A percentile compares a stretch with the other conserved stretches of the same genome.
These are phyloP conservation scores for Cyprinella venusta DNA, from an alignment of 2,797 vertebrate genomes.

Conservation along the genomic window DNA sequence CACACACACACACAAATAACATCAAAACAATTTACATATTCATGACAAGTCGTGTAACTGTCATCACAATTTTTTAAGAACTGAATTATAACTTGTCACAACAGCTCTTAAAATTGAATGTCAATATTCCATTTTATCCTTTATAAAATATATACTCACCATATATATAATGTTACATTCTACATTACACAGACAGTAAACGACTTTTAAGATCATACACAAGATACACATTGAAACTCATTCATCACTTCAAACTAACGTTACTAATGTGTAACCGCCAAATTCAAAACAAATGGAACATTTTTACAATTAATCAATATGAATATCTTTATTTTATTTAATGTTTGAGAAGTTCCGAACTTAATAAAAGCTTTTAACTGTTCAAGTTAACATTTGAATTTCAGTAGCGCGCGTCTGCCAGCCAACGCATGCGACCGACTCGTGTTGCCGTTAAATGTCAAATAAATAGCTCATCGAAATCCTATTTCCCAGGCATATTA, in stretches of 20 bases:
- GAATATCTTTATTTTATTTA: not conserved
- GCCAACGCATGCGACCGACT: conserved; percentile 35
- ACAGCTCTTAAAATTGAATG: not conserved
- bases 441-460: conserved; percentile 10
- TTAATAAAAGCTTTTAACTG: not conserved
- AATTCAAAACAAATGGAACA: not conserved
- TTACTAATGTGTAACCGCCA: not conserved
- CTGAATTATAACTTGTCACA: not conserved
- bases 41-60: not conserved
- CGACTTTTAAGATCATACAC: not conserved
- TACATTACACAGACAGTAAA: not conserved
- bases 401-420: conserved; percentile 22
- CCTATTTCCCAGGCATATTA: not conserved
- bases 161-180: too few species aligned
- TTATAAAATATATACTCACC: not conserved
- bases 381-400: conserved; percentile 18
- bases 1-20: not conserved
- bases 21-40: not conserved
- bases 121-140: not conserved
- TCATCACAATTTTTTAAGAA: not conserved
- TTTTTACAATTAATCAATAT: not conserved
- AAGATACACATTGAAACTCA: conserved; percentile 6
- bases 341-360: too few species aligned
- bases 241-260: not conserved
- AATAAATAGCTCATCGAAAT: not conserved